Evolutionary conservation across 2,797 vertebrate species (phyloP), one percentile per base, ranked within the genome.

Genomic region (Valencia hispanica): DNA sequence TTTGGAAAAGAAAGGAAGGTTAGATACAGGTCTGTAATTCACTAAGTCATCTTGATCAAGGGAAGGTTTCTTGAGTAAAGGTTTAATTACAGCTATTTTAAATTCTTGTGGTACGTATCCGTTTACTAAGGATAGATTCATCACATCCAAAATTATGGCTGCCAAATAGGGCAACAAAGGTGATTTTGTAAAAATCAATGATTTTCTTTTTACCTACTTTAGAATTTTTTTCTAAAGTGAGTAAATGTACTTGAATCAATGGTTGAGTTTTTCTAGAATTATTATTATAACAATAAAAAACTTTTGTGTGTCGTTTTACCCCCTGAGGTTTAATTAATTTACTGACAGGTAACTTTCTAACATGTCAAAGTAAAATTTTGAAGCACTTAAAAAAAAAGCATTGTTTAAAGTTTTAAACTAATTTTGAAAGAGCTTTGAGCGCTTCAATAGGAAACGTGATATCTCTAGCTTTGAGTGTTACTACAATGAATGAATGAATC

Each of bases 331-430:
- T 8, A 43, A 43, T 1, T 43, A 7, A 43, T 43, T 43, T 10
- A 43, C 41, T 43, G 11, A 43, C 8, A 8, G 41, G 6, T 43
- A 43, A 43, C 8, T 43, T 43, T 41, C 41, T 41, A 41, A 41
- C 41, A 41, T 41, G 41, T 7, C 41, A 41, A 10, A 41, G 10
- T 7, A 41, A 41, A 41, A 41, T 45, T 11, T 5, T n/a, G 48
- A 50, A 18, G 48, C 5, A 18, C 32, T 65, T 84, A 72, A 82
- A 87, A 87, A 83, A 86, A 74, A 25, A n/a, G 69, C 57, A 77
- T 53, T 65, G 5, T 14, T 74, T 18, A 73, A 43, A 59, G 17
- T 1, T 50, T 71, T 71, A 39, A 53, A 53, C 3, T 36, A 22
- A 14, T n/a, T 36, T 22, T 36, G 32, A 15, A 34, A 51, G 4